These are phyloP conservation scores for Sphaeridia pumilis DNA, from an alignment of 2,888 invertebrate genomes.

Conservation along the genomic window DNA sequence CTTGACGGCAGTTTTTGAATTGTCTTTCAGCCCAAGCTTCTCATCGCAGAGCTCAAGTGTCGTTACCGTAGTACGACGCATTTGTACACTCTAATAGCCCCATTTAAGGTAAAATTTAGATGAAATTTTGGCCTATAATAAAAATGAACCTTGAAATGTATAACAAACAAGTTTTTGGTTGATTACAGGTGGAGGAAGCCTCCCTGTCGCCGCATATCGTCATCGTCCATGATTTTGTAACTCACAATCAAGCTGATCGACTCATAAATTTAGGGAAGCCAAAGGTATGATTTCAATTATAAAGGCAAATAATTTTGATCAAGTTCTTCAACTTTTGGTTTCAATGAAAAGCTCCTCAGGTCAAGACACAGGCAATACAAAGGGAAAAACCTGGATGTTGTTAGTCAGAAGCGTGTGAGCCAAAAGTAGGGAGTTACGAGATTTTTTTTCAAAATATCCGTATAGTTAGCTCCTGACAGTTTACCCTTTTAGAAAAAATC, in stretches of 20 bases:
- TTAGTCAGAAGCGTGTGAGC: slow-evolving; percentile 37
- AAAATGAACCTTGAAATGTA: not conserved
- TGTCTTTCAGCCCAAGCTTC: slow-evolving; percentile 21
- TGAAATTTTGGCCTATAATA: not conserved
- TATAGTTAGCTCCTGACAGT: not conserved
- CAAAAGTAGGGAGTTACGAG: slow-evolving; percentile 32
- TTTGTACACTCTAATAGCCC: slow-evolving; percentile 27
- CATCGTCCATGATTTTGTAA: slow-evolving; percentile 37
- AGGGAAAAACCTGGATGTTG: slow-evolving; percentile 35
- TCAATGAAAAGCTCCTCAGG: slow-evolving; percentile 26
- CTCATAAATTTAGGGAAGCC: slow-evolving; percentile 36
- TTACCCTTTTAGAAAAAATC: slow-evolving; percentile 9
- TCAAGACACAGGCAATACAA: slow-evolving; percentile 35
- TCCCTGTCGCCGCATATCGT: slow-evolving; percentile 37
- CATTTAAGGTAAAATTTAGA: slow-evolving; percentile 25
- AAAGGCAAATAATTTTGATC: not conserved
- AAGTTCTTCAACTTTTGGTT: not conserved
- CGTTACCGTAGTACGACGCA: slow-evolving; percentile 19
- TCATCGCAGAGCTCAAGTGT: slow-evolving; percentile 28
- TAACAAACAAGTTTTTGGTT: not conserved
- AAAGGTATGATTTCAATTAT: slow-evolving; percentile 26
- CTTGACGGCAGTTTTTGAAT: not conserved
- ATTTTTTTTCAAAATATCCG: not conserved
- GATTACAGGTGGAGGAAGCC: slow-evolving; percentile 36
- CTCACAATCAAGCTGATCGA: slow-evolving; percentile 33